Evolutionary conservation across 2,888 invertebrate species (phyloP), one percentile per base, ranked within the genome.

Genomic region (Neuroscelio doddi): DNA sequence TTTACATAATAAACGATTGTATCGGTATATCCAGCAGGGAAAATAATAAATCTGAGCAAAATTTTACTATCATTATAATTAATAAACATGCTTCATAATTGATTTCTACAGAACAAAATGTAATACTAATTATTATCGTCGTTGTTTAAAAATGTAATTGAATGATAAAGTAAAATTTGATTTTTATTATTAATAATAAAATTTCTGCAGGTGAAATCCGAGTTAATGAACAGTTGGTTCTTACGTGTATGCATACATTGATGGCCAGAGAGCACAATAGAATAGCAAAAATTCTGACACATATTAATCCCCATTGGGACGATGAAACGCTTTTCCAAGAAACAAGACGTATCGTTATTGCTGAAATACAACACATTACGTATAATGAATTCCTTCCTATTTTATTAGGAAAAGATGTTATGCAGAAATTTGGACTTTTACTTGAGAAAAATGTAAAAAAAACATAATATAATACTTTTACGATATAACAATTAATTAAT

Each of bases 181-280:
- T 17, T 27, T 32, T 30, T 9, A n/a, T n/a, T n/a, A n/a, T n/a
- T n/a, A n/a, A n/a, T n/a, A n/a, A n/a, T n/a, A n/a, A 27, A 55
- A 36, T 46, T 38, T 53, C 80, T 85, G 10, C 75, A 92, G 93
- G 94, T 77, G 96, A 96, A 86, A 94, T 95, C 80, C 90, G 96
- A 77, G 96, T 95, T 0, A 96, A 96, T 83, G 96, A 96, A 82
- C 96, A 96, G 79, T 85, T 96, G 69, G 93, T 95, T 0, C 85
- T 96, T 50, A 92, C 96, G 0, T 94, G 94, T 70, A 95, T 96
- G 94, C 96, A 96, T 81, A 95, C 95, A 0, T 84, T 96, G 27
- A 91, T 95, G 92, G 94, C 96, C 0, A 87, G 96, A 58, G 95
- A 97, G 80, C 97, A 97, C 84, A 97, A 97, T 85, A 88, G 94